Evolutionary conservation across 2,797 vertebrate genomes (phyloP).

Genomic region (Microctenopoma stevenorrisi): DNA sequence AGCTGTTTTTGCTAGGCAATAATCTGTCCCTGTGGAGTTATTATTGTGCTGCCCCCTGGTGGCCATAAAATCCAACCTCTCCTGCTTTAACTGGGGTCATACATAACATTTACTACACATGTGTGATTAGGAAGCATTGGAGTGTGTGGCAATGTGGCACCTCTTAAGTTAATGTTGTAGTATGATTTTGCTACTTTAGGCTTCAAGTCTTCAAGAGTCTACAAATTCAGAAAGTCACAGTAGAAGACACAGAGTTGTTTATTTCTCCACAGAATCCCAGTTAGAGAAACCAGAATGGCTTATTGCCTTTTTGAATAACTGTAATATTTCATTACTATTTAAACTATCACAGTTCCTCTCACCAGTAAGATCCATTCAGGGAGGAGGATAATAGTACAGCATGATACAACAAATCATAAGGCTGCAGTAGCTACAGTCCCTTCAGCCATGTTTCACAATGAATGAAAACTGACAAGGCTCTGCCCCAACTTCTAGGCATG

Average conservation of each 20-base stretch:
- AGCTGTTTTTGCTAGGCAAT: background rate
- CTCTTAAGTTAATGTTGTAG: background rate
- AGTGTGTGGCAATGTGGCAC: background rate
- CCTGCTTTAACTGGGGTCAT: no score
- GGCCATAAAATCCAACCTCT: no score
- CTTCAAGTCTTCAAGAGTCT: background rate
- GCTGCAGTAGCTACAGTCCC: background rate
- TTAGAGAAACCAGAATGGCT: background rate
- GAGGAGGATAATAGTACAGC: background rate
- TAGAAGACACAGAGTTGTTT: background rate
- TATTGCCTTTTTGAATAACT: background rate
- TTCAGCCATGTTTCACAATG: background rate
- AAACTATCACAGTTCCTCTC: background rate
- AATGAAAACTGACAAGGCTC: constrained; percentile 41
- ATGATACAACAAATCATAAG: background rate
- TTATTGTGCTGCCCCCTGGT: background rate
- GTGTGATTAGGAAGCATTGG: no score
- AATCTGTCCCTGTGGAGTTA: background rate
- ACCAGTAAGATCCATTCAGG: background rate
- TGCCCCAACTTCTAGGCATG: constrained; percentile 84
- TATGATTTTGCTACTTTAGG: no score
- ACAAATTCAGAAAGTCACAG: background rate
- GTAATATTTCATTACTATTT: no score
- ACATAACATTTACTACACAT: no score
- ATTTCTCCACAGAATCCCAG: background rate